Evolutionary conservation across 2,797 vertebrate species (phyloP).

Genomic region (Chaetophractus vellerosus): DNA sequence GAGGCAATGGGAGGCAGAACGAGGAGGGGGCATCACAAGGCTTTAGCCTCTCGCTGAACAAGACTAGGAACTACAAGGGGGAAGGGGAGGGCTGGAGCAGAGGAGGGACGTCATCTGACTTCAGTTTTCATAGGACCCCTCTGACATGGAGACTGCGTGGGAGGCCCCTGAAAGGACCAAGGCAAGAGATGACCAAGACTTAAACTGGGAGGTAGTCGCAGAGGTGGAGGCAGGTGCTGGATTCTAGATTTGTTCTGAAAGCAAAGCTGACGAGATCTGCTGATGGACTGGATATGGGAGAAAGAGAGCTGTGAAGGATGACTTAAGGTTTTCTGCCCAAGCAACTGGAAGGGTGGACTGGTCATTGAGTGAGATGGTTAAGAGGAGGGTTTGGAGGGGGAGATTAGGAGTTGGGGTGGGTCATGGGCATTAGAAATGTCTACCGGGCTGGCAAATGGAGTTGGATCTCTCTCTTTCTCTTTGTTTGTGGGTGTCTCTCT

Average conservation of each 20-base stretch:
- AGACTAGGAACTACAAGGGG: background rate
- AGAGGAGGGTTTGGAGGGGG: fast-evolving
- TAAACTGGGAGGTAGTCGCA: background rate
- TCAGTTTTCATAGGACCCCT: background rate
- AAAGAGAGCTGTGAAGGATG: background rate
- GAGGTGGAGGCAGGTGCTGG: background rate
- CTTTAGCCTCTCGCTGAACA: background rate
- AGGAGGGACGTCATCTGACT: background rate
- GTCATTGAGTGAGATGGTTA: background rate
- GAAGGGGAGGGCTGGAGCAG: background rate
- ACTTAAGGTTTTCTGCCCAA: background rate
- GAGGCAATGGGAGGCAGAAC: background rate
- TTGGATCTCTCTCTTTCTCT: background rate
- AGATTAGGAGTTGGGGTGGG: no score
- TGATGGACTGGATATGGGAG: no score
- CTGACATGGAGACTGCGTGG: background rate
- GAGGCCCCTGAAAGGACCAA: background rate
- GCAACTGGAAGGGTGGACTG: background rate
- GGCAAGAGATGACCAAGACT: background rate
- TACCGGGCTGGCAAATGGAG: background rate
- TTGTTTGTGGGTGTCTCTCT: background rate
- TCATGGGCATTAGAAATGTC: background rate
- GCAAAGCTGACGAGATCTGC: background rate
- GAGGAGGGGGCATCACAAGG: background rate
- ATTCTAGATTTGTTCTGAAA: background rate